A percentile compares a stretch with the other conserved stretches of the same genome.
phyloP scores from a whole-genome alignment of 2,113 vertebrate genomes.

The Sturnus vulgaris region DNA sequence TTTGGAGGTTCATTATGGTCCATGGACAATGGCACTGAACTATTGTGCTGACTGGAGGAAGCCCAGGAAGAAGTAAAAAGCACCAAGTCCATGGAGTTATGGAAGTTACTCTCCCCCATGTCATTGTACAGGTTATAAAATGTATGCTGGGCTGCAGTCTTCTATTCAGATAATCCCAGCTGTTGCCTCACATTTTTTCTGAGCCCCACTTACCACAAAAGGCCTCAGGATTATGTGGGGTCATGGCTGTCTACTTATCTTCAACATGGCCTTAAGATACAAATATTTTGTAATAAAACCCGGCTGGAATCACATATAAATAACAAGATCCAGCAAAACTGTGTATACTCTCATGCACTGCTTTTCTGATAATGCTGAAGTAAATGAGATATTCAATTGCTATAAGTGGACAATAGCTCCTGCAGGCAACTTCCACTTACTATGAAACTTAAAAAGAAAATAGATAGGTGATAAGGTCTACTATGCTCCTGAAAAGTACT shows the following conservation, averaged over 20 bases:
- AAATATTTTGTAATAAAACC: conserved; percentile 12
- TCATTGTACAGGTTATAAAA: neutral
- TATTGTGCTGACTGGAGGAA: neutral
- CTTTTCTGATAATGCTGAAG: neutral
- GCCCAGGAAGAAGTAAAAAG: neutral
- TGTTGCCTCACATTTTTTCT: neutral
- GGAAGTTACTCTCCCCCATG: neutral
- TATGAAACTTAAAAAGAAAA: neutral
- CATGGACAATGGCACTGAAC: neutral
- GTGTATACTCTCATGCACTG: neutral
- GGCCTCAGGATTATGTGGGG: neutral
- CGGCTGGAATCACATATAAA: conserved; percentile 18
- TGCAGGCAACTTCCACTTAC: neutral
- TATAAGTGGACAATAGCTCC: neutral
- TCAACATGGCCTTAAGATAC: neutral
- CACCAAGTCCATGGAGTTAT: rapidly evolving
- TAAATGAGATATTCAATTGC: neutral
- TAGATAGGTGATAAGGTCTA: neutral
- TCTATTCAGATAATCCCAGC: neutral
- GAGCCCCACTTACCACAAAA: neutral
- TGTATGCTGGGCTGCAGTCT: neutral
- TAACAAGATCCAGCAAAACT: neutral
- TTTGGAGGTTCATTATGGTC: neutral
- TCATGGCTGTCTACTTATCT: neutral
- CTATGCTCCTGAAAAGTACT: neutral